Evolutionary conservation across 2,888 invertebrate species (phyloP).

Genomic region (Cephus pulcher): DNA sequence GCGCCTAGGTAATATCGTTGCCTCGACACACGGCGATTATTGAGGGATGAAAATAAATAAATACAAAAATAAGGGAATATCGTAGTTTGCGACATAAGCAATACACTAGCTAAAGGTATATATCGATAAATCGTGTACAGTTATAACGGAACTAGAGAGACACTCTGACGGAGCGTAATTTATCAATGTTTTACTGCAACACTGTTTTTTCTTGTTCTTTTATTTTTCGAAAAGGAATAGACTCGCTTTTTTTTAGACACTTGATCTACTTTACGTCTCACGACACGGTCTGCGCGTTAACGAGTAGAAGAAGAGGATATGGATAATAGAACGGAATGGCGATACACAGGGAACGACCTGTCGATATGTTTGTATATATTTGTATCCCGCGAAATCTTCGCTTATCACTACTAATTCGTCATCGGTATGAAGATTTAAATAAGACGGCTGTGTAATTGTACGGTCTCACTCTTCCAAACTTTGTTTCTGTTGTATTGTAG

Average conservation of each 20-base stretch:
- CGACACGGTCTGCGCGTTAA: not conserved
- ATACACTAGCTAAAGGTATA: not conserved
- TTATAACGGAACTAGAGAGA: not conserved
- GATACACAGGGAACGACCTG: not conserved
- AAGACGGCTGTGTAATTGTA: conserved; percentile 51
- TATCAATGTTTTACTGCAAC: not conserved
- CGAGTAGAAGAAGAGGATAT: not conserved
- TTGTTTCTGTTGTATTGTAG: conserved; percentile 11
- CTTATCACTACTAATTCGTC: conserved; percentile 35
- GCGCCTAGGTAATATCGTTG: not conserved
- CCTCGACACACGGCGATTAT: not conserved
- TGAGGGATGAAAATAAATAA: not conserved
- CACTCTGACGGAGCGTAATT: not conserved
- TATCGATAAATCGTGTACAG: not conserved
- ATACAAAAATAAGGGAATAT: not conserved
- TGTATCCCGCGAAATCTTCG: conserved; percentile 20
- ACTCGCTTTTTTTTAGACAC: not conserved
- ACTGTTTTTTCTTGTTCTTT: not conserved
- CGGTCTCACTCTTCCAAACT: conserved; percentile 49
- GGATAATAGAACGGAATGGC: not conserved
- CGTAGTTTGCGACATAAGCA: not conserved
- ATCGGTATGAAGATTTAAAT: conserved; percentile 44
- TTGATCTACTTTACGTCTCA: not conserved
- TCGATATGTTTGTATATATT: conserved; percentile 17
- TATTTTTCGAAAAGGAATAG: not conserved